Conservation (phyloP, 2,888 invertebrate genomes). For the Hydroisotoma schaefferi region DNA sequence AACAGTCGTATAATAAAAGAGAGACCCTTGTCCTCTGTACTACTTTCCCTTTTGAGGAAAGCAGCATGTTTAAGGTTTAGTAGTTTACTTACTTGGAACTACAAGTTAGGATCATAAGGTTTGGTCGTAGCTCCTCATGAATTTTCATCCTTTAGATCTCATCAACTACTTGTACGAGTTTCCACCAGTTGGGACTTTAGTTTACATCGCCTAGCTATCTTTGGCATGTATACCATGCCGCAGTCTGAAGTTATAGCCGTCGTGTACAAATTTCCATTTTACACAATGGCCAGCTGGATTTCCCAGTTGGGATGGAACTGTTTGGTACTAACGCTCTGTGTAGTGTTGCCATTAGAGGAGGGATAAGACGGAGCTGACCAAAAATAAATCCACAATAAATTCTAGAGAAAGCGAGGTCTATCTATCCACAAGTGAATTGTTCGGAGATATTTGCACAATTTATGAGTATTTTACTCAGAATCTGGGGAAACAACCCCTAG, state of each 20-base stretch:
- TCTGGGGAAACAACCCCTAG: neutral
- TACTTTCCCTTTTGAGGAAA: too few relatives aligned
- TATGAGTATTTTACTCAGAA: too few relatives aligned
- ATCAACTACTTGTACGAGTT: constrained; percentile 3
- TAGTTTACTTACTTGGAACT: too few relatives aligned
- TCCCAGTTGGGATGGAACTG: constrained; percentile 1
- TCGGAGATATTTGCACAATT: too few relatives aligned
- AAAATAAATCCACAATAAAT: too few relatives aligned
- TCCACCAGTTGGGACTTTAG: neutral
- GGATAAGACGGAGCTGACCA: constrained; percentile 1
- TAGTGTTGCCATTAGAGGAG: too few relatives aligned
- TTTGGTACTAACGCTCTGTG: neutral
- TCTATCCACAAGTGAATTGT: neutral
- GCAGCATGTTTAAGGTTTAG: too few relatives aligned
- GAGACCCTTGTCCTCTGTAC: too few relatives aligned
- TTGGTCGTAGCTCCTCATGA: neutral
- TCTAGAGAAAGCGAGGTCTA: neutral
- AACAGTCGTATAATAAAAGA: too few relatives aligned
- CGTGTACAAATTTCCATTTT: constrained; percentile 2
- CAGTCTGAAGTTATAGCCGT: too few relatives aligned
- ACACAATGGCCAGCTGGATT: constrained; percentile 3
- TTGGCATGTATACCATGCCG: too few relatives aligned
- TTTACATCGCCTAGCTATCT: too few relatives aligned
- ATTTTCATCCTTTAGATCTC: neutral
- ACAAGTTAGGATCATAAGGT: neutral